Percentiles rank a stretch among this genome's conserved stretches.
Evolutionary conservation across 2,888 invertebrate species (phyloP).

Genomic region (Bombylius discolor): DNA sequence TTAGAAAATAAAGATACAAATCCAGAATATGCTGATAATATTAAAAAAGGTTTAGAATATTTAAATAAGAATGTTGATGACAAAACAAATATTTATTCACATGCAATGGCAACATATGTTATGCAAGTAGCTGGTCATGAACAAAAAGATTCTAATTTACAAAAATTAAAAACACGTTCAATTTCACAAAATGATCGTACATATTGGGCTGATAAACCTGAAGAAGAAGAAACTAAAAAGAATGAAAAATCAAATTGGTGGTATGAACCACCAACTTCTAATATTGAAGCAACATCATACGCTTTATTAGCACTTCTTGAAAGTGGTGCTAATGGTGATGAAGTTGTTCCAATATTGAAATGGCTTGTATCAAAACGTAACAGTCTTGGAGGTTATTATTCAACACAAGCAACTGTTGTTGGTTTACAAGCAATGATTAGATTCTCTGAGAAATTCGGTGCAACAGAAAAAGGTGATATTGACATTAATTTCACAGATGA

Average conservation of each 20-base stretch:
- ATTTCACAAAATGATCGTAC: conserved; percentile 44
- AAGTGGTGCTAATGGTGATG: conserved; percentile 26
- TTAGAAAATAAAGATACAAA: conserved; percentile 44
- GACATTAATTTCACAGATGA: conserved; percentile 23
- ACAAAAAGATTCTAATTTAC: conserved; percentile 49
- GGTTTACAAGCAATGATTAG: conserved; percentile 57
- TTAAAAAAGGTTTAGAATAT: conserved; percentile 66
- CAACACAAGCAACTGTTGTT: conserved; percentile 68
- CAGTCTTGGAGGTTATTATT: conserved; percentile 56
- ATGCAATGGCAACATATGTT: conserved; percentile 64
- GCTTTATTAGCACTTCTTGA: conserved; percentile 58
- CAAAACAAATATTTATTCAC: conserved; percentile 55
- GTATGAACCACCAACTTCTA: conserved; percentile 49
- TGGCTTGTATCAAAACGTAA: conserved; percentile 61
- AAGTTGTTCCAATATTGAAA: conserved; percentile 44
- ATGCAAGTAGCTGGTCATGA: conserved; percentile 63
- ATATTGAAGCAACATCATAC: conserved; percentile 78
- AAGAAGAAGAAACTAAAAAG: conserved; percentile 40
- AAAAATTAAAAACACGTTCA: conserved; percentile 39
- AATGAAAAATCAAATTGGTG: conserved; percentile 51
- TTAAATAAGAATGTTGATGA: conserved; percentile 54
- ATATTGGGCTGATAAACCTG: conserved; percentile 54
- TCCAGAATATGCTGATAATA: conserved; percentile 46
- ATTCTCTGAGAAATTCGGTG: conserved; percentile 42
- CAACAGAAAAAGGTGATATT: conserved; percentile 22